Percentiles rank a stretch among this genome's conserved stretches.
Conservation (phyloP, 2,888 invertebrate species). For the Helicoverpa assulta region DNA sequence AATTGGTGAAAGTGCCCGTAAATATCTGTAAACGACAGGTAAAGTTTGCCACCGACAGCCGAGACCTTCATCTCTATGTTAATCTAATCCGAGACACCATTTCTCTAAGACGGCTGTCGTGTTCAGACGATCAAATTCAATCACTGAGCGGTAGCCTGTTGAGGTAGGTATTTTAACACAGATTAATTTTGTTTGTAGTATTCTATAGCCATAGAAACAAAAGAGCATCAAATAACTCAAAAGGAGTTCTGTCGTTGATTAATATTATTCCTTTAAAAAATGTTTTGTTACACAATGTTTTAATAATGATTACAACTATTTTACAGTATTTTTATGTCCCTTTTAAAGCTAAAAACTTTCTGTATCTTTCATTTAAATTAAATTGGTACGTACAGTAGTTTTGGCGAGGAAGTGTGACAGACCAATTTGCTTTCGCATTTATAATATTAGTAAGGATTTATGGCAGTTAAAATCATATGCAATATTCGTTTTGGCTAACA, state of each 20-base stretch:
- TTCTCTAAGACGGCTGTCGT: conserved; percentile 16
- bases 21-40: conserved; percentile 17
- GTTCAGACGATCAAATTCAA: conserved; percentile 21
- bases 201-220: conserved; percentile 1
- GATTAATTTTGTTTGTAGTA: conserved; percentile 7
- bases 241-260: conserved; percentile 8
- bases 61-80: conserved; percentile 14
- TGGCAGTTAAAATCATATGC: neutral
- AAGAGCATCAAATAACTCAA: conserved; percentile 11
- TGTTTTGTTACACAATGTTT: too few species aligned
- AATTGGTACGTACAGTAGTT: too few species aligned
- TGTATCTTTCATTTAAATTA: too few species aligned
- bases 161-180: conserved; percentile 6
- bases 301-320: too few species aligned
- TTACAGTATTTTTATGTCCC: too few species aligned
- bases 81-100: conserved; percentile 10
- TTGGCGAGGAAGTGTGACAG: too few species aligned
- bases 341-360: too few species aligned
- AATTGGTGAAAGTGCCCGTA: neutral
- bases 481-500: neutral
- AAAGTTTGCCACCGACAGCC: conserved; percentile 7
- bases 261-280: neutral
- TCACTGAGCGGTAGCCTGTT: conserved; percentile 7
- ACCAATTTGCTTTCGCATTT: too few species aligned
- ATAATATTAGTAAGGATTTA: too few species aligned